Evolutionary conservation across 2,113 vertebrate species (phyloP), one percentile per base, ranked within the genome.

Genomic region (Salvelinus fontinalis): DNA sequence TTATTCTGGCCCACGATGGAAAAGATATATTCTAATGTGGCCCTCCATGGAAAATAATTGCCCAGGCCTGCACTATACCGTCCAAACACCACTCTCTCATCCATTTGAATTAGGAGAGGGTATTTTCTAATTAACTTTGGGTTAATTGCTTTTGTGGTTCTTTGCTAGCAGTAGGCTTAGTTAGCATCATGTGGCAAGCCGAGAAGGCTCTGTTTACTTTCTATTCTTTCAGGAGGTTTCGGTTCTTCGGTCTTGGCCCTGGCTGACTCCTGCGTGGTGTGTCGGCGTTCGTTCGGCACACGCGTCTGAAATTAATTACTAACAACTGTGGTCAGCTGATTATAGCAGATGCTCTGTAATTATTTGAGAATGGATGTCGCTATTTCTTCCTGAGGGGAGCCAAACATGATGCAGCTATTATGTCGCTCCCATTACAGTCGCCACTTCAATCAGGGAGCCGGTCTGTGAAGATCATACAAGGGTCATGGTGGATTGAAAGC

Each of bases 41-140:
- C 34, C 34, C 34, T 34, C 34, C 6, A 8, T 34, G 34, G 34
- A 34, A 7, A 34, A 34, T 34, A 34, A 34, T 34, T 34, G 34
- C 6, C 1, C 34, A 34, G 34, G 2, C 34, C 34, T 34, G 34
- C 34, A 34, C 34, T 34, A 34, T 34, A 87, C 82, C 75, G 71
- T 67, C 78, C 79, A 64, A 24, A 29, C 3, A 75, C 79, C 77
- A 70, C 73, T 13, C 70, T 75, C 85, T 83, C 82, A 81, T 84
- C 82, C 81, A 78, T 80, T 64, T 76, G 72, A 86, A 87, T 82
- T 89, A 88, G 77, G 73, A 78, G 22, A 75, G 71, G 79, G 78
- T 34, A 72, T 80, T 87, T 89, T 89, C 85, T 88, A 91, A 92
- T 92, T 92, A 91, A 89, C 89, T 85, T 86, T 64, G 79, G 86